These are phyloP conservation scores for Drosophila sturtevanti DNA, from an alignment of 1,140 invertebrate genomes.

Conservation along the genomic window DNA sequence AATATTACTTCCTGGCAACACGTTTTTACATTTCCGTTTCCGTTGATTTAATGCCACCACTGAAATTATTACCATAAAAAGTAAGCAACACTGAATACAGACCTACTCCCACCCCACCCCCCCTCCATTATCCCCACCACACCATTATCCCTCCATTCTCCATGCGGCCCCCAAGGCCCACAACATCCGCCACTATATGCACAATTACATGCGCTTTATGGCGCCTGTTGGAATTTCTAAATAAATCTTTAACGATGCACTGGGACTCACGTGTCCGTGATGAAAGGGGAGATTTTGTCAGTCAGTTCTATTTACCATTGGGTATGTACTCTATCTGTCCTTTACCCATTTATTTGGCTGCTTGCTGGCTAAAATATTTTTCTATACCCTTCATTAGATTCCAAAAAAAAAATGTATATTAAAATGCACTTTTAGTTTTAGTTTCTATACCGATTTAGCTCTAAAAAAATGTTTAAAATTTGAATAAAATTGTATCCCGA, in stretches of 20 bases:
- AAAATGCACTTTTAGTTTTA: too few species aligned
- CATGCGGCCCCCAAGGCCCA: slow-evolving; percentile 1
- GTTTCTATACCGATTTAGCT: too few species aligned
- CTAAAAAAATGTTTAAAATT: too few species aligned
- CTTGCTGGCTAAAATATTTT: slow-evolving; percentile 3
- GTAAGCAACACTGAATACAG: slow-evolving; percentile 59
- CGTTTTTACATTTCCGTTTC: slow-evolving; percentile 81
- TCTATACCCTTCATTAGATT: neutral
- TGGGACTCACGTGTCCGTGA: slow-evolving; percentile 45
- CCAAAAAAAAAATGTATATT: neutral
- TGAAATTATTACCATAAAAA: slow-evolving; percentile 77
- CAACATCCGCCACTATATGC: slow-evolving; percentile 25
- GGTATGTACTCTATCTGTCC: slow-evolving; percentile 27
- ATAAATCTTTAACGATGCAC: slow-evolving; percentile 76
- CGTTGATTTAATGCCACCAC: slow-evolving; percentile 66
- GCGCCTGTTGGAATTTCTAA: slow-evolving; percentile 59
- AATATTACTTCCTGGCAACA: slow-evolving; percentile 79
- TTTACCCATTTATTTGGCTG: slow-evolving; percentile 51
- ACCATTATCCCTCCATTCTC: neutral
- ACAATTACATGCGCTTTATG: slow-evolving; percentile 59
- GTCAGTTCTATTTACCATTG: slow-evolving; percentile 9
- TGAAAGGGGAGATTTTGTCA: slow-evolving; percentile 8
- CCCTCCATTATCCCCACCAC: neutral
- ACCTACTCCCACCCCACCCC: neutral
- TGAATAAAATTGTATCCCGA: too few species aligned